These are phyloP conservation scores for Dendrolimus punctatus DNA, from an alignment of 1,140 invertebrate genomes.

Conservation along the genomic window DNA sequence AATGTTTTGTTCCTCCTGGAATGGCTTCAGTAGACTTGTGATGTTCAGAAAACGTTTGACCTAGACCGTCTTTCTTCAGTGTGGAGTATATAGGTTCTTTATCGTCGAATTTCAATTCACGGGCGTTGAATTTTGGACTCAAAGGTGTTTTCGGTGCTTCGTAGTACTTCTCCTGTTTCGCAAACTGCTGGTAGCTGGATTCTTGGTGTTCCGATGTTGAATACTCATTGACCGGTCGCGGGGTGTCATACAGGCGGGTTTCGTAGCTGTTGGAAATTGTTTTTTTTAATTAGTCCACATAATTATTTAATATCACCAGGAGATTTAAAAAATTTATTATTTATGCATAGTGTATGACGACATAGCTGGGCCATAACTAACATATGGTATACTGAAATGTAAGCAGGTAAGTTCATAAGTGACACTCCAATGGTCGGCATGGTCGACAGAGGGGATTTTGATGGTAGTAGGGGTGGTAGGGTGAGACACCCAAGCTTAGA, in stretches of 20 bases:
- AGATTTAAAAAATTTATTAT: too few species aligned
- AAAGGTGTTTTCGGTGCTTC: slow-evolving; percentile 53
- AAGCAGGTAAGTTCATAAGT: too few species aligned
- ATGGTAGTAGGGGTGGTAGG: too few species aligned
- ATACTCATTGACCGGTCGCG: slow-evolving; percentile 47
- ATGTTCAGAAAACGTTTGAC: slow-evolving; percentile 54
- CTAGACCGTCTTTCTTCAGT: slow-evolving; percentile 53
- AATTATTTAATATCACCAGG: too few species aligned
- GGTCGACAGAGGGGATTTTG: too few species aligned
- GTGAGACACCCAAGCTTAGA: too few species aligned
- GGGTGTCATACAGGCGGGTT: slow-evolving; percentile 66
- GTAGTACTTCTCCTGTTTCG: slow-evolving; percentile 47
- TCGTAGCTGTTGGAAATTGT: slow-evolving; percentile 50
- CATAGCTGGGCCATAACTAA: too few species aligned
- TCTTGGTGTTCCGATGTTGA: slow-evolving; percentile 40
- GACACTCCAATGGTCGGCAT: too few species aligned
- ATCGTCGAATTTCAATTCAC: slow-evolving; percentile 63
- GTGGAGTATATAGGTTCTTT: slow-evolving; percentile 58
- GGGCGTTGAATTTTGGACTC: slow-evolving; percentile 68
- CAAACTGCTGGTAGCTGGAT: slow-evolving; percentile 27
- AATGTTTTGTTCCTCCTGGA: slow-evolving; percentile 52
- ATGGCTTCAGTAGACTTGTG: slow-evolving; percentile 56
- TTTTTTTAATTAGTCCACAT: background rate
- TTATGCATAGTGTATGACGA: too few species aligned
- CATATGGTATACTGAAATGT: too few species aligned